Conservation (phyloP, 1,140 invertebrate species). For the Drosophila lacertosa region DNA sequence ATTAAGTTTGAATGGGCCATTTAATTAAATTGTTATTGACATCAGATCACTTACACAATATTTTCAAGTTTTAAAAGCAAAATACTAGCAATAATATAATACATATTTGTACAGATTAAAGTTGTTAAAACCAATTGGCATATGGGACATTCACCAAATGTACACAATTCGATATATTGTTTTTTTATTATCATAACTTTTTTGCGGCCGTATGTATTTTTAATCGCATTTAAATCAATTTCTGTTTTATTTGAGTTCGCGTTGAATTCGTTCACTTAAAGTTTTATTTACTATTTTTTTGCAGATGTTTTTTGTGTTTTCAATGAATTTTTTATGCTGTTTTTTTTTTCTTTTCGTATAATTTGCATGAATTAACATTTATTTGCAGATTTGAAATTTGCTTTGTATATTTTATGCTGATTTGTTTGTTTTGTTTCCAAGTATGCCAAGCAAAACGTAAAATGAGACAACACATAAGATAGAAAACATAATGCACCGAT, state of each 20-base stretch:
- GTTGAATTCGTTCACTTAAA: conserved; percentile 38
- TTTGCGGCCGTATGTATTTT: conserved; percentile 41
- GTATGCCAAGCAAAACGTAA: conserved; percentile 57
- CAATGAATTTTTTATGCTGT: conserved; percentile 29
- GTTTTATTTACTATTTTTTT: conserved; percentile 48
- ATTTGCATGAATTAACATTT: conserved; percentile 60
- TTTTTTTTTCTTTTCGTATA: conserved; percentile 42
- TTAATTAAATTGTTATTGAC: conserved; percentile 20
- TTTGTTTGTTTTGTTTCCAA: conserved; percentile 23
- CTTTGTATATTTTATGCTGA: conserved; percentile 41
- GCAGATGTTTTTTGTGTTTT: conserved; percentile 31
- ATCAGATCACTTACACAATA: conserved; percentile 31
- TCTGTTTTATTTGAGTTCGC: conserved; percentile 34
- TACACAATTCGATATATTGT: conserved; percentile 35
- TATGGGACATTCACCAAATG: conserved; percentile 83
- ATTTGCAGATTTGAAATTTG: conserved; percentile 43
- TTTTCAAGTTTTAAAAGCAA: conserved; percentile 56
- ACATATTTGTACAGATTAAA: conserved; percentile 34
- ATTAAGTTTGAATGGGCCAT: conserved; percentile 6
- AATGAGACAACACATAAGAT: conserved; percentile 57
- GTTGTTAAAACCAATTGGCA: conserved; percentile 79
- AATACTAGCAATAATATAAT: conserved; percentile 23
- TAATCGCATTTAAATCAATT: conserved; percentile 29
- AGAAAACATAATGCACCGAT: conserved; percentile 32
- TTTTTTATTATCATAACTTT: conserved; percentile 34